Base-by-base conservation (phyloP, 2,888 invertebrate species). In the Brachyptera risi region DNA sequence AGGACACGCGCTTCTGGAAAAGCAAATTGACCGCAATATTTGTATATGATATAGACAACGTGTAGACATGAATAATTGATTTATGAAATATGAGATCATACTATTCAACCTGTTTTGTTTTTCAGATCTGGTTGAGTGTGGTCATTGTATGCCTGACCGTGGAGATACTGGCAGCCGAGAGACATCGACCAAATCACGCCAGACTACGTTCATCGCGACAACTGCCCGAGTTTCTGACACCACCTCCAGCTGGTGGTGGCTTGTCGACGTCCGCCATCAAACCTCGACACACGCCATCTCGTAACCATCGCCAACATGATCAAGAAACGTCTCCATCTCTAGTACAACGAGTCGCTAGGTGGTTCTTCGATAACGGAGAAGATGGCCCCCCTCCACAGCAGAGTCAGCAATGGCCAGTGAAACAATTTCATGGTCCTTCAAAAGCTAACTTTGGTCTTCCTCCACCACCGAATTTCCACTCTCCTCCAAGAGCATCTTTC, bases 201-300 rank as follows among this genome's bases (percentile, higher is more conserved):
- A 11, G 50, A n/a, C 24, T 13, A 4, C 35, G 54, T 11, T 9
- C 17, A 17, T 24, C 27, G n/a, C 37, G 60, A 4, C 58, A 56
- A 9, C 60, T 58, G 1, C 56, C 54, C 23, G 60, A 63, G 17
- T 61, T 38, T 27, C 60, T 63, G 9, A 38, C 37, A 37, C 63
- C 63, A 9, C 63, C 63, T 15, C 63, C 63, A 0, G 58, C 40
- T 9, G 11, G n/a, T 9, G 38, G 54, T 15, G 15, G 15, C 11
- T 58, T 40, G 2, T 17, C 38, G 15, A n/a, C 57, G 4, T 19
- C 26, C n/a, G 42, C 15, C 1, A 4, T 17, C n/a, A 21, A 37
- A 26, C 21, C 38, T 13, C 57, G 3, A 2, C 57, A 42, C 15
- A 15, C 4, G 17, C 23, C 37, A n/a, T 40, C 38, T 1, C 49